Conservation (phyloP, 2,113 vertebrate genomes). For the Planiliza haematocheilus region DNA sequence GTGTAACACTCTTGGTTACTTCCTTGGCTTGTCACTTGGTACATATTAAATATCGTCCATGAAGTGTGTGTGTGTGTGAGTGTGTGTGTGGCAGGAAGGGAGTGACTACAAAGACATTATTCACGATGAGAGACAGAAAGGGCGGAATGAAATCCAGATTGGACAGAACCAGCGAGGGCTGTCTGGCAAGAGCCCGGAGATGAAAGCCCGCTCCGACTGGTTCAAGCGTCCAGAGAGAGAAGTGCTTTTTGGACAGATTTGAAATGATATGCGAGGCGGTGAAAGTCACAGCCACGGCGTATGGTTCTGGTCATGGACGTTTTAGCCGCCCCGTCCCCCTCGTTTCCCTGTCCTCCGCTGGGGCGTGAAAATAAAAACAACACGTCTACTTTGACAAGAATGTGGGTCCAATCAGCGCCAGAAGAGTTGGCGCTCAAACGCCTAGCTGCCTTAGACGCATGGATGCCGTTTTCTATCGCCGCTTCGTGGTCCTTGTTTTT, state of each 20-base stretch:
- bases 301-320: conserved; percentile 73
- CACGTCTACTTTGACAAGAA: conserved; percentile 66
- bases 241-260: conserved; percentile 51
- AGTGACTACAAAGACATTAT: conserved; percentile 74
- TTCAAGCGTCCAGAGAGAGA: conserved; percentile 65
- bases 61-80: conserved; percentile 56
- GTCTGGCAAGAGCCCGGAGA: conserved; percentile 53
- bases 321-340: conserved; percentile 52
- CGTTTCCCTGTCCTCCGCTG: conserved; percentile 49
- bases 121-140: conserved; percentile 66
- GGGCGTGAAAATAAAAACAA: conserved; percentile 74
- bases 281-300: conserved; percentile 71
- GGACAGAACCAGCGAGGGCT: conserved; percentile 49
- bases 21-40: conserved; percentile 77
- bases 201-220: conserved; percentile 55
- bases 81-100: conserved; percentile 50
- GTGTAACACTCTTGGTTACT: conserved; percentile 76
- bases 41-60: conserved; percentile 70
- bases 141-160: conserved; percentile 74
- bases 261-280: conserved; percentile 65
- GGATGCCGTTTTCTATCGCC: conserved; percentile 13
- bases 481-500: not conserved
- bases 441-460: conserved; percentile 44
- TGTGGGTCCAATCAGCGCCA: conserved; percentile 65
- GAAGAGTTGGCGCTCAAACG: conserved; percentile 32